Evolutionary conservation across 2,797 vertebrate species (phyloP).

Genomic region (Glossophaga mutica): DNA sequence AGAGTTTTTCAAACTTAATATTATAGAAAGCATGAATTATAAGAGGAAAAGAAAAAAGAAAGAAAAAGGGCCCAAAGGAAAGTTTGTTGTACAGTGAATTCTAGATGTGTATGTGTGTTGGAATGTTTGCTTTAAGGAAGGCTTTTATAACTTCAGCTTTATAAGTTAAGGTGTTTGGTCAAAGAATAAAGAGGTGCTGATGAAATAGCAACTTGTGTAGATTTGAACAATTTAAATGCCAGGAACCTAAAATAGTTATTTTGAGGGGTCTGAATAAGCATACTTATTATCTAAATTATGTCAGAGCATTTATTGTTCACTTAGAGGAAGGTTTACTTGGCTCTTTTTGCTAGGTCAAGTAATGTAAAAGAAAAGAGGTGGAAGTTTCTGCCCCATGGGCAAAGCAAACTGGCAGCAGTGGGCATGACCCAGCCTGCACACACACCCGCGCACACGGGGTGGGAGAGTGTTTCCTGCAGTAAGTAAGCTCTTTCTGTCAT

Average conservation of each 20-base stretch:
- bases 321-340: background rate
- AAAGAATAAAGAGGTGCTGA: background rate
- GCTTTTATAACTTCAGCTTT: background rate
- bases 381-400: slow-evolving; percentile 3
- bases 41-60: background rate
- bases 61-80: background rate
- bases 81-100: background rate
- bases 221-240: slow-evolving; percentile 37
- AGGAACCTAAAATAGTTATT: slow-evolving; percentile 13
- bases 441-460: background rate
- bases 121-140: slow-evolving; percentile 24
- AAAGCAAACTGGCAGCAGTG: background rate
- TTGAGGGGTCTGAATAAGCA: slow-evolving; percentile 20
- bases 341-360: background rate
- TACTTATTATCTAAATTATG: slow-evolving; percentile 35
- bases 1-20: background rate
- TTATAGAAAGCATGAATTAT: slow-evolving; percentile 16
- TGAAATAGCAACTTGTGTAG: slow-evolving; percentile 9
- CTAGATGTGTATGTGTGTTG: background rate
- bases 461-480: background rate
- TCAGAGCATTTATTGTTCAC: background rate
- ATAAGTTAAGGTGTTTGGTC: background rate
- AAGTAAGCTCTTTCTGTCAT: background rate
- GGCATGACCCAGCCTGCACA: background rate
- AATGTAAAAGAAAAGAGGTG: slow-evolving; percentile 5